Evolutionary conservation across 1,140 invertebrate genomes (phyloP).

Genomic region (Hylaeus anthracinus): DNA sequence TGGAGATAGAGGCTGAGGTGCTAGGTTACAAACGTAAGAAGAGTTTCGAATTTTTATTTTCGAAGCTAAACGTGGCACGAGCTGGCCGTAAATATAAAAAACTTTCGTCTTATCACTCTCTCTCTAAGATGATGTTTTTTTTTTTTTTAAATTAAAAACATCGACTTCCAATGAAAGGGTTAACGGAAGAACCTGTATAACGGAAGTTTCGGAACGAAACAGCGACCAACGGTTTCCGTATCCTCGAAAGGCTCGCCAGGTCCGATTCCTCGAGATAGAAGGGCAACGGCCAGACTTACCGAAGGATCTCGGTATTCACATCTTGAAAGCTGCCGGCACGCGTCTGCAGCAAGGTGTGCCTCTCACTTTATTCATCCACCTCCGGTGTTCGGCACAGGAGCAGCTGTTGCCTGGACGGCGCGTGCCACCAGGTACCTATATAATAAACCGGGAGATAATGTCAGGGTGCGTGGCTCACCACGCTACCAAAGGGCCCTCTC

Average conservation of each 20-base stretch:
- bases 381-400: conserved; percentile 68
- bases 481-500: conserved; percentile 65
- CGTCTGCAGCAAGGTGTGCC: conserved; percentile 75
- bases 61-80: too few species aligned
- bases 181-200: neutral
- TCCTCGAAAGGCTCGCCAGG: conserved; percentile 16
- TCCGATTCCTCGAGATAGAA: conserved; percentile 57
- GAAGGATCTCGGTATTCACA: conserved; percentile 74
- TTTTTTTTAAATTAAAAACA: too few species aligned
- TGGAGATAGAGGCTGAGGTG: too few species aligned
- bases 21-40: too few species aligned
- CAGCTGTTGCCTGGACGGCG: conserved; percentile 78
- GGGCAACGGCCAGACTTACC: conserved; percentile 73
- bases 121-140: too few species aligned
- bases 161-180: too few species aligned
- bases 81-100: too few species aligned
- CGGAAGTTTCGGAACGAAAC: too few species aligned
- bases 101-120: too few species aligned
- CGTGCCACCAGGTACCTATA: conserved; percentile 80
- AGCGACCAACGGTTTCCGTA: neutral
- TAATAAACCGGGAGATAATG: conserved; percentile 79
- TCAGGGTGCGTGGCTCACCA: conserved; percentile 72
- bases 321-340: conserved; percentile 77
- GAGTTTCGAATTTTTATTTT: too few species aligned
- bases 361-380: conserved; percentile 73